Evolutionary conservation across 2,888 invertebrate species (phyloP).

Genomic region (Dicyrtoma fusca): DNA sequence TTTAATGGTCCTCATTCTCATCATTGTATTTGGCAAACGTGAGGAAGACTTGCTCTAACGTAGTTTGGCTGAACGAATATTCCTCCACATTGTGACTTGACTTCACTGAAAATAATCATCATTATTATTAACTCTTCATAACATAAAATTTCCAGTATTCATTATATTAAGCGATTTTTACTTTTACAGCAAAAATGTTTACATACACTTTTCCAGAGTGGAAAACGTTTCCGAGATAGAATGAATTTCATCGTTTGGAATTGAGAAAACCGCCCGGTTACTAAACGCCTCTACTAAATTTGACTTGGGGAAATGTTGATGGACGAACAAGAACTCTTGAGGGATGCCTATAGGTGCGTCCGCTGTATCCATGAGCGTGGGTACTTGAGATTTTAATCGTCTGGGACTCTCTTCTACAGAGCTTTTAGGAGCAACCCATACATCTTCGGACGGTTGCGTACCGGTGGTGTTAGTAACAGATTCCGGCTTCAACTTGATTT

Average conservation of each 20-base stretch:
- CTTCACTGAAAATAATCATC: slow-evolving; percentile 61
- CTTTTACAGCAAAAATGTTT: no score
- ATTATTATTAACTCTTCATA: no score
- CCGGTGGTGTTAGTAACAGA: neutral
- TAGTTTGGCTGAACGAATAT: slow-evolving; percentile 88
- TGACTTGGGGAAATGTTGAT: slow-evolving; percentile 71
- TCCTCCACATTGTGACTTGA: slow-evolving; percentile 70
- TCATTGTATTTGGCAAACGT: slow-evolving; percentile 80
- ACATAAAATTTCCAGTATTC: no score
- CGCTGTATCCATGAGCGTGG: neutral
- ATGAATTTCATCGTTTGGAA: slow-evolving; percentile 76
- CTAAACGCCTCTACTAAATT: slow-evolving; percentile 76
- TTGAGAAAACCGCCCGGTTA: slow-evolving; percentile 77
- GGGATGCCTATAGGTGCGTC: neutral
- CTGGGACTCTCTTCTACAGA: neutral
- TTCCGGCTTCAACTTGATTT: slow-evolving; percentile 70
- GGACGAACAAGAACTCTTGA: slow-evolving; percentile 64
- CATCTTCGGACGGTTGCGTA: slow-evolving; percentile 6
- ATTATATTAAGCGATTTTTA: no score
- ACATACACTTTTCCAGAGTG: slow-evolving; percentile 77
- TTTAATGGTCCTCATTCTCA: slow-evolving; percentile 58
- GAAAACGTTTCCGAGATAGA: slow-evolving; percentile 78
- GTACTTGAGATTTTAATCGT: neutral
- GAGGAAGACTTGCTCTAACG: slow-evolving; percentile 83
- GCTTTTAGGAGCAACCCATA: no score